Conservation (phyloP, 2,113 vertebrate species). For the Apistogramma diplotaenia region DNA sequence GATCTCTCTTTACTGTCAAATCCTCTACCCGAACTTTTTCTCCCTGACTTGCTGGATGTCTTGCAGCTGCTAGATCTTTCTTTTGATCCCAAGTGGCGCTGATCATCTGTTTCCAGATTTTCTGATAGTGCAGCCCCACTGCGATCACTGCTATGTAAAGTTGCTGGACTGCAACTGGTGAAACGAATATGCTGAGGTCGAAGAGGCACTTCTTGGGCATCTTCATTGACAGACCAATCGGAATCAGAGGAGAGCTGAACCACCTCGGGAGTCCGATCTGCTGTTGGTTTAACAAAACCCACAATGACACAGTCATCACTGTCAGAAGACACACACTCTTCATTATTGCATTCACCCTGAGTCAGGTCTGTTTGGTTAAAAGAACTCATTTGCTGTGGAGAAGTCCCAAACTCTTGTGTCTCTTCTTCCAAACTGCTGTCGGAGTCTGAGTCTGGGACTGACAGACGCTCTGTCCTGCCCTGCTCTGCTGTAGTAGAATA, state of each 20-base stretch:
- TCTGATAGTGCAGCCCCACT: conserved; percentile 58
- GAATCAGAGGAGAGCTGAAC: conserved; percentile 92
- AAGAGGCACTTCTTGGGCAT: conserved; percentile 65
- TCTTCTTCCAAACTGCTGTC: conserved; percentile 84
- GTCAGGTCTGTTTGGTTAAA: conserved; percentile 38
- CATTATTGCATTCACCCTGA: conserved; percentile 18
- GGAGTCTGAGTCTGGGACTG: conserved; percentile 79
- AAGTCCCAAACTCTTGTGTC: neutral
- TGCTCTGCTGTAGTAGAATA: conserved; percentile 81
- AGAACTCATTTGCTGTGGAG: conserved; percentile 31
- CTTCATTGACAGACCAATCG: conserved; percentile 78
- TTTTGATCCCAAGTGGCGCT: neutral
- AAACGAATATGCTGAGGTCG: conserved; percentile 78
- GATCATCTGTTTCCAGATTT: conserved; percentile 26
- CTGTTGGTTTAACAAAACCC: conserved; percentile 86
- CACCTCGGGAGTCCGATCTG: conserved; percentile 92
- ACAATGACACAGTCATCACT: conserved; percentile 91
- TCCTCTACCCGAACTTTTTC: conserved; percentile 48
- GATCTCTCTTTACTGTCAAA: conserved; percentile 61
- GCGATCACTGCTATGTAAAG: conserved; percentile 56
- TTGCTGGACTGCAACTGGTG: conserved; percentile 73
- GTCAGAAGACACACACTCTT: conserved; percentile 66
- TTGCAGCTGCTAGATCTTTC: conserved; percentile 23
- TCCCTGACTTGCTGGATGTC: conserved; percentile 16
- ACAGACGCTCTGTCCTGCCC: conserved; percentile 54